These are phyloP conservation scores for Acrocera orbiculus DNA, from an alignment of 2,888 invertebrate species.

Conservation along the genomic window DNA sequence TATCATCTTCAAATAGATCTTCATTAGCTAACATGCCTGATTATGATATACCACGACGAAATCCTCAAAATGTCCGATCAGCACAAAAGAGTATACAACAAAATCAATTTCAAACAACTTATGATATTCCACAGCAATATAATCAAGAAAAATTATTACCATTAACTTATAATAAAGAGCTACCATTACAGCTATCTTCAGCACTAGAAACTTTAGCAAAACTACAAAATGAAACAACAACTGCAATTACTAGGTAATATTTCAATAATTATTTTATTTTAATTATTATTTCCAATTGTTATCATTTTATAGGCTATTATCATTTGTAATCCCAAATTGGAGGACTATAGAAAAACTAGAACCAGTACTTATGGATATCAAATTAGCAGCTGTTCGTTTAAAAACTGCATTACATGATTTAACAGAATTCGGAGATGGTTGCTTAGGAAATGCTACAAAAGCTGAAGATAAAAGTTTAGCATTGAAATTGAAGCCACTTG, in stretches of 20 bases:
- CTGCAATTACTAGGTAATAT: constrained; percentile 48
- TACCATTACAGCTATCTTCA: constrained; percentile 56
- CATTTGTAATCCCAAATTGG: constrained; percentile 69
- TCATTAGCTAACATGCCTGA: constrained; percentile 43
- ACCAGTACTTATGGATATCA: constrained; percentile 62
- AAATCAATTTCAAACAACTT: constrained; percentile 11
- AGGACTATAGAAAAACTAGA: constrained; percentile 62
- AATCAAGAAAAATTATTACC: constrained; percentile 18
- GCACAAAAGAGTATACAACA: constrained; percentile 16
- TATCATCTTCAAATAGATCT: constrained; percentile 35
- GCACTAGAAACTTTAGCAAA: constrained; percentile 59
- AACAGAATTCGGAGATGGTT: constrained; percentile 74
- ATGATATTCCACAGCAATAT: constrained; percentile 13
- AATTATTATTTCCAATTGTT: not conserved
- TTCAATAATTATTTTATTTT: not conserved
- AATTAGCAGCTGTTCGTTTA: constrained; percentile 58
- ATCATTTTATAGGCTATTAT: constrained; percentile 34
- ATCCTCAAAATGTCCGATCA: constrained; percentile 26
- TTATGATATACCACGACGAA: constrained; percentile 47
- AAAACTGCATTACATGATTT: constrained; percentile 71
- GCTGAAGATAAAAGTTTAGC: constrained; percentile 64
- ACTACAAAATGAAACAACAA: constrained; percentile 62
- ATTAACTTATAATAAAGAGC: constrained; percentile 34
- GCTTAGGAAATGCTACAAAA: constrained; percentile 68
- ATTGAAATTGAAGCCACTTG: constrained; percentile 56